Evolutionary conservation across 2,797 vertebrate genomes (phyloP), one percentile per base, ranked within the genome.

Genomic region (Leptodactylus fallax): DNA sequence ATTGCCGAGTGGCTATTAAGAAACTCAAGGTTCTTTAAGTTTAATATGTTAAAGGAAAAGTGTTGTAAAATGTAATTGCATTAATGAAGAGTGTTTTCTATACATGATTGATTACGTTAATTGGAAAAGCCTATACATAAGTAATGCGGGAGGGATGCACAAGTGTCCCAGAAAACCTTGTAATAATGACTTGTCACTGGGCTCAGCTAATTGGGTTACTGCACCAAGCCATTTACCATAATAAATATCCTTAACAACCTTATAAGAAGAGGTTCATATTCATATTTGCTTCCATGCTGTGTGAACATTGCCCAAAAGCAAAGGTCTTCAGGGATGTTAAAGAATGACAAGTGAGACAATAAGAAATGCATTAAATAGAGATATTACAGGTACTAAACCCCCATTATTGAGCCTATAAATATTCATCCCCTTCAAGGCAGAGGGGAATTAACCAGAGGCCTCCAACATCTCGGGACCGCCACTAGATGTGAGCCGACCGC

Each of bases 1-100:
- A 61, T 71, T 65, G 53, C 65, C 2, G 65, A 83, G 81, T 1
- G 7, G 25, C 77, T 72, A 80, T 85, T 88, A 85, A 49, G 63
- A 61, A 27, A 77, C 53, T 81, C 79, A 79, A 85, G 78, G 77
- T 85, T 58, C 61, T 88, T 87, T 67, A 87, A 77, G 77, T 77
- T 36, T 87, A 71, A 78, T 82, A 82, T 83, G 72, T 81, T 81
- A 77, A 83, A 83, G 58, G 72, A 69, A 61, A 63, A 72, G 36
- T 49, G 27, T 58, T 27, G 82, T 79, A 60, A 87, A 83, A 79
- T 17, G 5, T 51, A 58, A 79, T 80, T 80, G 76, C 77, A 81
- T 76, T 88, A 74, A 81, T 76, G 45, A 85, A 65, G 83, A 69
- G 23, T 60, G 82, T 84, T 76, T 84, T 74, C 21, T 55, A 84